A percentile compares a stretch with the other conserved stretches of the same genome.
Conservation (phyloP, 2,797 vertebrate genomes). For the Lacerta agilis region DNA sequence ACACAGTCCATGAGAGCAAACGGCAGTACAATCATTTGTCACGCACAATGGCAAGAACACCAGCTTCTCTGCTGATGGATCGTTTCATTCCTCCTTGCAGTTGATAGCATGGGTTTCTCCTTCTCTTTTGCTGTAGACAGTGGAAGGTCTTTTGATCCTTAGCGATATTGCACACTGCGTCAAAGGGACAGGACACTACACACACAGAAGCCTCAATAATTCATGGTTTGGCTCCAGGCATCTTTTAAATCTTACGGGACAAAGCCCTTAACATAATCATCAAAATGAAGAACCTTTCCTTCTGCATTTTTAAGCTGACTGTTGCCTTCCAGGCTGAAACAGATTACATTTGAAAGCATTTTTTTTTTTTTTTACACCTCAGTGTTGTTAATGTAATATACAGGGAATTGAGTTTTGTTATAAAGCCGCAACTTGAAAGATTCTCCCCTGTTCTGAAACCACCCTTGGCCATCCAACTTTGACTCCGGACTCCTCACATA, state of each 20-base stretch:
- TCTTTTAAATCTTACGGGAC: background rate
- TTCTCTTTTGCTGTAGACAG: background rate
- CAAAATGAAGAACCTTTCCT: background rate
- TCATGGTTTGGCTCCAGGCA: background rate
- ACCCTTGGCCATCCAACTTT: background rate
- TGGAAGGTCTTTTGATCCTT: background rate
- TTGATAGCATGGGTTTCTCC: background rate
- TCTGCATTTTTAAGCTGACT: background rate
- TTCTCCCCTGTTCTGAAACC: background rate
- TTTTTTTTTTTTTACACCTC: background rate
- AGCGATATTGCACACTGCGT: background rate
- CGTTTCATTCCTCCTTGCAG: too few relatives aligned
- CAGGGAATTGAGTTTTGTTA: background rate
- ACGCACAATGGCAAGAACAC: background rate
- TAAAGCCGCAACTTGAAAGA: background rate
- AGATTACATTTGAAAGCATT: background rate
- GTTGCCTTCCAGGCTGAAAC: background rate
- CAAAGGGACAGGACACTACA: background rate
- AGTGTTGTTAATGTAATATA: background rate
- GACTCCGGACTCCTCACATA: background rate
- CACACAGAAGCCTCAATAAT: background rate
- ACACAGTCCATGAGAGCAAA: background rate
- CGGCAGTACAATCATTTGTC: slow-evolving; percentile 12
- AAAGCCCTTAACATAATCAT: background rate
- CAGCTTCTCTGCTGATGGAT: background rate